These are phyloP conservation scores for Drosophila prolongata DNA, from an alignment of 2,888 invertebrate genomes.

Conservation along the genomic window DNA sequence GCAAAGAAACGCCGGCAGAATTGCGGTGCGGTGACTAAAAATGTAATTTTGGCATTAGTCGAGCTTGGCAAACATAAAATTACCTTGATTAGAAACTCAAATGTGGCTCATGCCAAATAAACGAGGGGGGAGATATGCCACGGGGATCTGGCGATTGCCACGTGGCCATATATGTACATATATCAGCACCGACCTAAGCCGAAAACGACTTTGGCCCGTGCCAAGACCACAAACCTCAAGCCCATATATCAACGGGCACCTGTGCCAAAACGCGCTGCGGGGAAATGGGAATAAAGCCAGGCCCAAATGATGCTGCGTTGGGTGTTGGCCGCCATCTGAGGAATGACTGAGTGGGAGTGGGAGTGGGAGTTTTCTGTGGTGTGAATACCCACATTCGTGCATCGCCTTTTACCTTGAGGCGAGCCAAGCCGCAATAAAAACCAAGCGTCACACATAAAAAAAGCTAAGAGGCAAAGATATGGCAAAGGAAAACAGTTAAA, in stretches of 20 bases:
- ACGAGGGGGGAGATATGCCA: constrained; percentile 1
- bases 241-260: constrained; percentile 71
- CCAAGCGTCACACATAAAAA: constrained; percentile 35
- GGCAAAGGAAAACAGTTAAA: not conserved
- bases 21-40: constrained; percentile 52
- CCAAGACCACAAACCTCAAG: constrained; percentile 14
- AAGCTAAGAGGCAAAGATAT: constrained; percentile 9
- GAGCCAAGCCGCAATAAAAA: constrained; percentile 53
- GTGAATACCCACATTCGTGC: constrained; percentile 35
- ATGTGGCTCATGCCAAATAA: constrained; percentile 59
- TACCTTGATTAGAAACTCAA: constrained; percentile 77
- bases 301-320: constrained; percentile 36
- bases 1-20: constrained; percentile 2
- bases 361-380: not conserved
- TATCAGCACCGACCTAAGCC: constrained; percentile 68
- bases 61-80: constrained; percentile 73
- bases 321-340: constrained; percentile 28
- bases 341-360: constrained; percentile 13
- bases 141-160: constrained; percentile 43
- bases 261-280: constrained; percentile 53
- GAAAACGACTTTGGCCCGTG: constrained; percentile 69
- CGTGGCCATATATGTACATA: constrained; percentile 70
- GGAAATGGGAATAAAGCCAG: constrained; percentile 36
- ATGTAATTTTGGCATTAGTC: constrained; percentile 78
- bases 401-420: constrained; percentile 50